A percentile compares a stretch with the other conserved stretches of the same genome.
Evolutionary conservation across 2,113 vertebrate species (phyloP).

Genomic region (Coptodon rendalli): DNA sequence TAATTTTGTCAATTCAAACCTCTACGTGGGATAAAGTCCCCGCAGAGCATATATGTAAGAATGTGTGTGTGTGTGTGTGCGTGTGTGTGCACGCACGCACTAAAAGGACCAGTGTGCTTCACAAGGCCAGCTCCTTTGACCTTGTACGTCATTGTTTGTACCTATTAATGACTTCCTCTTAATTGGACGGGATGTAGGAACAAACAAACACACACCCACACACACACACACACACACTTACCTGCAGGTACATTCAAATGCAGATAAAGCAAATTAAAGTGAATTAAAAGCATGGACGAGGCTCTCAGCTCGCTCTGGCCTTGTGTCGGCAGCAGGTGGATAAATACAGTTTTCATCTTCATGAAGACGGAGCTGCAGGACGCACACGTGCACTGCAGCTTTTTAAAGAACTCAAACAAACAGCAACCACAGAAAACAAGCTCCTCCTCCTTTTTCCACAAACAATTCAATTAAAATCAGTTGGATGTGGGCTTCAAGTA

Average conservation of each 20-base stretch:
- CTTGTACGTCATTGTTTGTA: constrained; percentile 21
- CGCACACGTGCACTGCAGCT: background rate
- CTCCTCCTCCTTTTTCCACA: background rate
- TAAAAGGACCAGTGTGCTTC: background rate
- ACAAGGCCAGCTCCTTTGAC: constrained; percentile 26
- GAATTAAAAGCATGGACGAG: constrained; percentile 16
- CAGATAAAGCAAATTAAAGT: background rate
- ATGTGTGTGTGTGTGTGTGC: rapidly evolving
- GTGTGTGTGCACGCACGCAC: rapidly evolving
- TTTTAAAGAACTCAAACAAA: background rate
- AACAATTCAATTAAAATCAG: background rate
- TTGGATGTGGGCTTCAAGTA: background rate
- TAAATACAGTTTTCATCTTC: constrained; percentile 8
- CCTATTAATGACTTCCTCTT: constrained; percentile 25
- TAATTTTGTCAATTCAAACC: background rate
- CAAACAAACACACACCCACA: background rate
- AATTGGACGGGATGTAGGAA: constrained; percentile 20
- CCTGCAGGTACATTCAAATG: constrained; percentile 4
- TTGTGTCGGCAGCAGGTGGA: constrained; percentile 38
- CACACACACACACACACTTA: background rate
- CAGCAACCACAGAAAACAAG: background rate
- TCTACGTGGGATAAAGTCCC: background rate
- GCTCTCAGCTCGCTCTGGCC: background rate
- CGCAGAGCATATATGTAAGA: background rate
- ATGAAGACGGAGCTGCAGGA: background rate